These are phyloP conservation scores for Halichondria panicea DNA, from an alignment of 37 sponge, comb jelly and placozoan genomes.

Conservation along the genomic window DNA sequence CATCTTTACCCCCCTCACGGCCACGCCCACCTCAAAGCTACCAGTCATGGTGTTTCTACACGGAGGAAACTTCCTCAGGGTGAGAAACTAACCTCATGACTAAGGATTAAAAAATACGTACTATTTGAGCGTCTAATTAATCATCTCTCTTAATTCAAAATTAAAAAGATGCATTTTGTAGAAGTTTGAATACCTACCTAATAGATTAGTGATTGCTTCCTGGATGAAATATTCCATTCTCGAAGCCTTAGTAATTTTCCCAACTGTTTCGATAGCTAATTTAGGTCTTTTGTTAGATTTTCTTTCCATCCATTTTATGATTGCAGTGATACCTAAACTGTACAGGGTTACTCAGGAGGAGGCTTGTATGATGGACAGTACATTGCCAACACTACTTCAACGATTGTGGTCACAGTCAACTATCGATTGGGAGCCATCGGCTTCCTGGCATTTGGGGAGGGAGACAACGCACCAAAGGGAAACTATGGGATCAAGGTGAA, in stretches of 20 bases:
- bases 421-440: constrained; percentile 86
- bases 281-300: too few relatives aligned
- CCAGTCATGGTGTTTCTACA: constrained; percentile 84
- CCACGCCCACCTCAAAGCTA: constrained; percentile 41
- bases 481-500: constrained; percentile 76
- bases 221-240: too few relatives aligned
- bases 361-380: constrained; percentile 71
- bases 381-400: constrained; percentile 64
- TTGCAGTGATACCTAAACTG: too few relatives aligned
- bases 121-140: too few relatives aligned
- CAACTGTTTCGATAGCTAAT: too few relatives aligned
- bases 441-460: constrained; percentile 62
- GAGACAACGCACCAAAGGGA: constrained; percentile 24
- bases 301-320: too few relatives aligned
- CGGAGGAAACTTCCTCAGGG: constrained; percentile 72
- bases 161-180: too few relatives aligned
- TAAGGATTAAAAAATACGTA: too few relatives aligned
- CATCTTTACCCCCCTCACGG: constrained; percentile 65
- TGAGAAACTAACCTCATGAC: constrained; percentile 25
- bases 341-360: constrained; percentile 71
- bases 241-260: too few relatives aligned
- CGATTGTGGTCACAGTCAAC: constrained; percentile 81
- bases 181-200: too few relatives aligned
- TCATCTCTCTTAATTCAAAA: too few relatives aligned
- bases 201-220: too few relatives aligned